Percentiles rank a stretch among this genome's conserved stretches.
Conservation (phyloP, 2,888 invertebrate genomes). For the Cremastobaeus sp. region DNA sequence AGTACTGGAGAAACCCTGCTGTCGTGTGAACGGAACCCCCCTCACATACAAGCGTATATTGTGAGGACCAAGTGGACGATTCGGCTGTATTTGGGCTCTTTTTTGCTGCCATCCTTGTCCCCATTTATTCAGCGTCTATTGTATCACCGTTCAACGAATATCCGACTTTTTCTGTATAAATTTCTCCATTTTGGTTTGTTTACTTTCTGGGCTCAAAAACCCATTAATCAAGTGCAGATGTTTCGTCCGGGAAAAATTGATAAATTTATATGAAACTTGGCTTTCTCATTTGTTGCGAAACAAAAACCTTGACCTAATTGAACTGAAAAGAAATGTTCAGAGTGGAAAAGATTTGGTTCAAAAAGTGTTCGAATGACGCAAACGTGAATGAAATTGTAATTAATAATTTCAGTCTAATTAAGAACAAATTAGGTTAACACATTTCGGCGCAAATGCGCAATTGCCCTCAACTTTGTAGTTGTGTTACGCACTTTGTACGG, state of each 20-base stretch:
- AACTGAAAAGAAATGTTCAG: too few relatives aligned
- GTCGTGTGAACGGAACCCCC: conserved; percentile 69
- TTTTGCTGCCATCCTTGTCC: neutral
- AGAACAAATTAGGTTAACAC: conserved; percentile 25
- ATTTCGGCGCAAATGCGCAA: conserved; percentile 35
- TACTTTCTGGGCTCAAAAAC: conserved; percentile 12
- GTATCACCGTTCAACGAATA: conserved; percentile 22
- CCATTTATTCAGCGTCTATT: neutral
- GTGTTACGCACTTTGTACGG: conserved; percentile 22
- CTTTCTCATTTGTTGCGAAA: too few relatives aligned
- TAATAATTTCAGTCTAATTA: conserved; percentile 11
- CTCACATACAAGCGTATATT: conserved; percentile 48
- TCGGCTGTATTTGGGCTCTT: conserved; percentile 12
- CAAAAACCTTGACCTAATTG: too few relatives aligned
- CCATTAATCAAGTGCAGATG: conserved; percentile 11
- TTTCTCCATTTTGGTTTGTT: conserved; percentile 17
- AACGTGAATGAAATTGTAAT: too few relatives aligned
- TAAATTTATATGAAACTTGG: neutral
- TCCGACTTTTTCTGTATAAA: conserved; percentile 13
- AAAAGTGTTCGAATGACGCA: too few relatives aligned
- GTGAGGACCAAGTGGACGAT: conserved; percentile 33
- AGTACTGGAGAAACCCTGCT: too few relatives aligned
- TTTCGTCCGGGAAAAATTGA: neutral
- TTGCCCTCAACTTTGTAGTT: conserved; percentile 20
- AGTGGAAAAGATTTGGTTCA: too few relatives aligned